Percentiles rank a stretch among this genome's conserved stretches.
Evolutionary conservation across 2,888 invertebrate genomes (phyloP).

Genomic region (Eupithecia pulchellata): DNA sequence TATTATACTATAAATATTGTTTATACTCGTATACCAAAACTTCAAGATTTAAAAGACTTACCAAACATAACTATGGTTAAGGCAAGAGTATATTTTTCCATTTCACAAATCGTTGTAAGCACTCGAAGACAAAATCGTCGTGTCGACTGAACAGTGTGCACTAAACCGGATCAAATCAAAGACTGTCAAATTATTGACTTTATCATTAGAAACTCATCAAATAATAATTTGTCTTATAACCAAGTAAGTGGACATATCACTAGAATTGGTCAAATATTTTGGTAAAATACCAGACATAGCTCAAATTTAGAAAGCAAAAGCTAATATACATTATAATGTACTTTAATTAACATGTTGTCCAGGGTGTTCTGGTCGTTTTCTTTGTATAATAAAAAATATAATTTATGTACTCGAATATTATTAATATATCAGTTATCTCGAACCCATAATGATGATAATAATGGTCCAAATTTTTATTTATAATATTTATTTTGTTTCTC

Average conservation of each 20-base stretch:
- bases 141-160: neutral
- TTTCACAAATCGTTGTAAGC: constrained; percentile 6
- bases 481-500: too few species aligned
- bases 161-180: neutral
- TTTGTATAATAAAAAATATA: too few species aligned
- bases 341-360: too few species aligned
- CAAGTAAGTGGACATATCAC: neutral
- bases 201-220: neutral
- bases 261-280: neutral
- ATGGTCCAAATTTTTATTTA: too few species aligned
- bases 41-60: constrained; percentile 17
- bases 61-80: constrained; percentile 22
- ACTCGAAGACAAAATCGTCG: neutral
- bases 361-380: too few species aligned
- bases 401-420: too few species aligned
- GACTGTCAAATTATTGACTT: neutral
- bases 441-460: too few species aligned
- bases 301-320: too few species aligned
- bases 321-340: too few species aligned
- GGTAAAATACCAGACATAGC: too few species aligned
- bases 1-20: neutral
- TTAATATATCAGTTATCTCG: too few species aligned
- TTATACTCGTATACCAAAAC: neutral
- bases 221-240: neutral
- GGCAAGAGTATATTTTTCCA: constrained; percentile 18